Base-by-base conservation (phyloP, 2,888 invertebrate genomes). In the Luffia ferchaultella region DNA sequence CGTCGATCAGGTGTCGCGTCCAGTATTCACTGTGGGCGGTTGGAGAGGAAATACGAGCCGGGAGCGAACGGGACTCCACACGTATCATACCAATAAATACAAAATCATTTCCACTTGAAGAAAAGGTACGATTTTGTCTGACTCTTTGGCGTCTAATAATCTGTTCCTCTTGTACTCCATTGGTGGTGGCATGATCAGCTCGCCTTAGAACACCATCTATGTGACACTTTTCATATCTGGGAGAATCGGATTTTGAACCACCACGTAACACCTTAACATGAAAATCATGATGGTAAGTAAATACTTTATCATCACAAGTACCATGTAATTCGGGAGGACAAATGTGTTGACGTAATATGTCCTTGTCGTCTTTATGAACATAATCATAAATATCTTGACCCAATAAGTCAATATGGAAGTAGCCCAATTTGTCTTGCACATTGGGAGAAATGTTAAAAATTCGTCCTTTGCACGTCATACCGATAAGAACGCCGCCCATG, bases 381-480 rank as follows among this genome's bases (percentile, higher is more conserved):
- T 94, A 92, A 63, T 91, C 90, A 68, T 90, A 92, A 59, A 97
- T 84, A 57, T 93, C 93, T 73, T 96, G 93, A 19, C 97, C 97
- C 70, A 96, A 87, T 62, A 97, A 85, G 73, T 97, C 97, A 62
- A 92, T 89, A 90, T 95, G 86, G 61, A 92, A 89, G 74, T 96
- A 93, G 52, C 96, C 96, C 58, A 97, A 84, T 61, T 93, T 88
- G 61, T 91, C 89, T 70, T 95, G 94, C 20, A 96, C 88, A 59
- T 92, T 92, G 49, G 91, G 90, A 20, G 96, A 95, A 30, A 95
- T 89, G 65, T 93, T 91, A 55, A 96, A 89, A 62, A 97, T 91
- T 70, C 93, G 91, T 16, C 96, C 96, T 51, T 88, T 86, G 53
- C 92, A 87, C 17, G 94, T 92, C 30, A 94, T 80, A 17, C 94